Evolutionary conservation across 2,113 vertebrate genomes (phyloP), one percentile per base, ranked within the genome.

Genomic region (Meriones unguiculatus): DNA sequence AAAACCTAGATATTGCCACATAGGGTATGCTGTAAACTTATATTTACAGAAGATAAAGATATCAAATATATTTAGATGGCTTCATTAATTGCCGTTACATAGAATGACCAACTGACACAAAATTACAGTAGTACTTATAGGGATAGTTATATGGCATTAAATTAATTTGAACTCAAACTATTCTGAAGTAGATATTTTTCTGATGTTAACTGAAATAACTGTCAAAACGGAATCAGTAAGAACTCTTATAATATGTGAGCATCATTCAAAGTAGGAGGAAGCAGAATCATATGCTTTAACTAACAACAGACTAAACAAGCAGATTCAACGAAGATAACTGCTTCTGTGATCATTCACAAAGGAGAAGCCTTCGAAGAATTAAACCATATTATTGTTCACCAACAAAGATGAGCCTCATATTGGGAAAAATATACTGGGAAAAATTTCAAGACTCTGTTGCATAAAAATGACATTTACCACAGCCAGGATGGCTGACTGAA

Each of bases 121-220:
- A 52, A 57, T 41, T 75, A 24, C 46, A 90, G 76, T 6, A 54
- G 69, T 81, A 89, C 88, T 93, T 95, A 87, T 72, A 76, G 69
- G 50, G 35, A 64, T 80, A 88, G 15, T 75, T 59, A 86, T n/a
- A 22, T 91, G 14, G 17, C 50, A 76, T 94, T 95, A 77, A 54
- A 22, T 96, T 94, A 75, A 54, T 73, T 8, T 95, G 90, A 92
- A 41, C 73, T 95, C 32, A 90, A 82, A 93, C 65, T 85, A 24
- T 73, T 90, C 93, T 90, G 41, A 88, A 92, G 88, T 32, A 82
- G 75, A 95, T 5, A 28, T 89, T 96, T 62, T 97, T 88, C 64
- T 92, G 62, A 93, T 7, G 18, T 90, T 5, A 9, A 90, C 6
- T 41, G 28, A 92, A 95, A 88, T 38, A 88, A 30, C 50, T 35